Evolutionary conservation across 92 coral and sea anemone species (phyloP), one percentile per base, ranked within the genome.

Genomic region (Umimayanthus chanpuru): DNA sequence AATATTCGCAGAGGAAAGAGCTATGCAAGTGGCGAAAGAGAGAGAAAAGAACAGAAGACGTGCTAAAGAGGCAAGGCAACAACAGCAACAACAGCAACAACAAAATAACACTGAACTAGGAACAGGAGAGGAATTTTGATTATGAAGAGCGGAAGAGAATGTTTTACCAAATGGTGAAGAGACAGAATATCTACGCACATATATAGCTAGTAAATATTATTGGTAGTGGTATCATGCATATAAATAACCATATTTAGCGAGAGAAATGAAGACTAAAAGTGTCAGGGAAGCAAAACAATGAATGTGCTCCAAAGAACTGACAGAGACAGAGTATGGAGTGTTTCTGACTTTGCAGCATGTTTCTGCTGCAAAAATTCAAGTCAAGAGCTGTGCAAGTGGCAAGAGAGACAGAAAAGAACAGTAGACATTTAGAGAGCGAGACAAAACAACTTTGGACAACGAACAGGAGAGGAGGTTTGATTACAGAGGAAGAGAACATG

Each of bases 301-400:
- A 10, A 47, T 47, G 0, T 0, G 53, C 53, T 6, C 53, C 53
- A 47, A 47, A 47, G 14, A 47, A 47, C 11, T 8, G 9, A 47
- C 53, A 40, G n/a, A n/a, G 9, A 47, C 53, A 32, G 36, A 32
- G 36, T 32, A 32, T 58, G 99, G 99, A 1, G 92, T 97, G 20
- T 97, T 97, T 81, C 77, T 97, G 40, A 32, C 81, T 43, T 88
- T 97, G 73, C 85, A 66, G 79, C 82, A 66, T 92, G 93, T 29
- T 97, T 90, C 86, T 32, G 95, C 94, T 25, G 88, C 95, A 55
- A 93, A 94, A 64, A 95, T 92, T 79, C 96, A 97, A 85, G 71
- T 89, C 61, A 97, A 79, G 86, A 28, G 93, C 86, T 39, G 85
- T 87, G 21, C 65, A 16, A 29, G 91, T 89, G 71, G 88, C 83